phyloP scores from a whole-genome alignment of 2,888 invertebrate species.

The Lumbricus terrestris region DNA sequence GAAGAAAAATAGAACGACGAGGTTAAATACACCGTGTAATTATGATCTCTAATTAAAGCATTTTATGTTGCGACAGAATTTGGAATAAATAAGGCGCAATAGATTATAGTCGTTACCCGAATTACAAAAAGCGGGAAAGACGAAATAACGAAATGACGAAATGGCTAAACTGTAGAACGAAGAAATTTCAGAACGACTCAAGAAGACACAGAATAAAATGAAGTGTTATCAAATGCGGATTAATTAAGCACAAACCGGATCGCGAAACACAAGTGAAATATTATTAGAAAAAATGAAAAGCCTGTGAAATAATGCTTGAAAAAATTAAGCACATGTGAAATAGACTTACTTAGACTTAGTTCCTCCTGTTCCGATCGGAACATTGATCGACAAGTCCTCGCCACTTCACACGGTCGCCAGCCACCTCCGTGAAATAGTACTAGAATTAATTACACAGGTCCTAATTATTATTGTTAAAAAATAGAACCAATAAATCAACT shows the following conservation, averaged over 20 bases:
- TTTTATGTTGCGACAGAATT: too few relatives aligned
- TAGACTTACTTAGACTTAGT: too few relatives aligned
- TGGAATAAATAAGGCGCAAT: not conserved
- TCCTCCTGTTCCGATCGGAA: too few relatives aligned
- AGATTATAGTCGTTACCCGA: not conserved
- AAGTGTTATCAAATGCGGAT: not conserved
- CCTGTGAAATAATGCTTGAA: not conserved
- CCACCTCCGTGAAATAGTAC: not conserved
- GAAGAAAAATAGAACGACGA: too few relatives aligned
- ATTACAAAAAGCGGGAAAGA: not conserved
- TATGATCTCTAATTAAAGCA: too few relatives aligned
- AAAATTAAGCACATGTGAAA: too few relatives aligned
- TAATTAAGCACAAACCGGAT: too few relatives aligned
- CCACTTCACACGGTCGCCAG: too few relatives aligned
- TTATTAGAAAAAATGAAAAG: too few relatives aligned
- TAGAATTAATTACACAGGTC: not conserved
- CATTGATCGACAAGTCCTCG: too few relatives aligned
- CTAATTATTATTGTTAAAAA: not conserved
- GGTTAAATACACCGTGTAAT: too few relatives aligned
- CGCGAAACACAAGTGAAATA: too few relatives aligned
- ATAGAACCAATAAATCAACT: not conserved
- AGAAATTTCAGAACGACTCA: not conserved
- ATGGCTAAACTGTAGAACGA: not conserved
- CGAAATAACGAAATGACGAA: not conserved
- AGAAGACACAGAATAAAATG: not conserved